Percentiles rank a stretch among this genome's conserved stretches.
phyloP scores from a whole-genome alignment of 2,888 invertebrate genomes.

The Drosophila anomelani region DNA sequence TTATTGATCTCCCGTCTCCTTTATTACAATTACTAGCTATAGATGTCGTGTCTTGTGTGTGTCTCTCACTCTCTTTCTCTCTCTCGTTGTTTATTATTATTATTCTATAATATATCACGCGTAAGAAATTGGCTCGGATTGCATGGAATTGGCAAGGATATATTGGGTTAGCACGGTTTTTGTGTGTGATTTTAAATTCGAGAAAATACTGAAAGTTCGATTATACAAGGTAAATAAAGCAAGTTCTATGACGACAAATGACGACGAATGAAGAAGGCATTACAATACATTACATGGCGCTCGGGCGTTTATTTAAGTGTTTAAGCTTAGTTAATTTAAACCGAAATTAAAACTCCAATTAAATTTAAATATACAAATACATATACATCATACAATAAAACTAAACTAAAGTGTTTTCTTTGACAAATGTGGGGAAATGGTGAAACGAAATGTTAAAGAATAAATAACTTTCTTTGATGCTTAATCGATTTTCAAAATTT shows the following conservation, averaged over 20 bases:
- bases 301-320: slow-evolving; percentile 71
- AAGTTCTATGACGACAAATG: slow-evolving; percentile 43
- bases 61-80: slow-evolving; percentile 54
- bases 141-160: slow-evolving; percentile 14
- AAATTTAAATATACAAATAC: slow-evolving; percentile 72
- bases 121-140: slow-evolving; percentile 24
- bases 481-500: too few species aligned
- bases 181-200: slow-evolving; percentile 76
- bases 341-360: slow-evolving; percentile 74
- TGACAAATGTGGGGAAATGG: too few species aligned
- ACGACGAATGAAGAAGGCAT: slow-evolving; percentile 26
- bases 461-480: too few species aligned
- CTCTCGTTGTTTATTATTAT: slow-evolving; percentile 54
- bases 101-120: slow-evolving; percentile 38
- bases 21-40: slow-evolving; percentile 73
- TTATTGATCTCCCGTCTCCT: slow-evolving; percentile 75
- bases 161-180: slow-evolving; percentile 63
- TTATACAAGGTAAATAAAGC: slow-evolving; percentile 41
- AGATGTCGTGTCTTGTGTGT: slow-evolving; percentile 58
- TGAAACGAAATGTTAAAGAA: background rate
- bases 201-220: slow-evolving; percentile 52
- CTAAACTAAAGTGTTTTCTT: background rate
- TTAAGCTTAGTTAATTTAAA: slow-evolving; percentile 73
- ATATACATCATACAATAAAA: slow-evolving; percentile 53
- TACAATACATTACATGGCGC: slow-evolving; percentile 64